Percentiles rank a stretch among this genome's conserved stretches.
phyloP scores from a whole-genome alignment of 23 tunicate species.

The Pegea sp. region DNA sequence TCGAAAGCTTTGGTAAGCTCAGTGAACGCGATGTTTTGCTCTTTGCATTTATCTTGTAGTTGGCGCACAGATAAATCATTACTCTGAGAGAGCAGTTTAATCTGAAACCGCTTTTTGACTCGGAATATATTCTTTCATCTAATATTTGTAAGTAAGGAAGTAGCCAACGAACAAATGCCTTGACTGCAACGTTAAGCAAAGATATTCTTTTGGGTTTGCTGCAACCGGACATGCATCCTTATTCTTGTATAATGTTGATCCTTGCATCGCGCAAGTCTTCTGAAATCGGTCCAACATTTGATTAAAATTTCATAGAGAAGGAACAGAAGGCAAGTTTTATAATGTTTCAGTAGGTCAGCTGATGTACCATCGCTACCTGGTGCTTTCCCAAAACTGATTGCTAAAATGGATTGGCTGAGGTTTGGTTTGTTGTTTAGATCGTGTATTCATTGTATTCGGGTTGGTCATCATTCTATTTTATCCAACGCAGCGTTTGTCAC shows the following conservation, averaged over 20 bases:
- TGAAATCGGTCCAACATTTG: background rate
- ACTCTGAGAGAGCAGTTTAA: background rate
- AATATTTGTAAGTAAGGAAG: background rate
- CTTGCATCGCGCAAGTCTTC: background rate
- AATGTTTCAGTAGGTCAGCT: background rate
- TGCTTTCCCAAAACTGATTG: no score
- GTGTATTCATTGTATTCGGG: no score
- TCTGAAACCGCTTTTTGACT: background rate
- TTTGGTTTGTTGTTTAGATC: no score
- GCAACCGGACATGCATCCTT: background rate
- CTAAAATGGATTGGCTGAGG: no score
- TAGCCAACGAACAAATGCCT: background rate
- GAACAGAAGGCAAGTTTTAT: background rate
- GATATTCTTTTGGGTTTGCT: background rate
- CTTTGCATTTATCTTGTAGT: background rate
- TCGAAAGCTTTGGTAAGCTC: background rate
- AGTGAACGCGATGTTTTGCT: background rate
- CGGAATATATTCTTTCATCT: background rate
- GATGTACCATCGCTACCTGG: background rate
- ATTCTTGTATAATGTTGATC: background rate
- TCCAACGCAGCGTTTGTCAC: no score
- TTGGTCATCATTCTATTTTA: no score
- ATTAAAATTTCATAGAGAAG: background rate
- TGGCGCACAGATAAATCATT: background rate
- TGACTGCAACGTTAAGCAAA: background rate